Base-by-base conservation (phyloP, 2,113 vertebrate species). In the Numenius arquata region DNA sequence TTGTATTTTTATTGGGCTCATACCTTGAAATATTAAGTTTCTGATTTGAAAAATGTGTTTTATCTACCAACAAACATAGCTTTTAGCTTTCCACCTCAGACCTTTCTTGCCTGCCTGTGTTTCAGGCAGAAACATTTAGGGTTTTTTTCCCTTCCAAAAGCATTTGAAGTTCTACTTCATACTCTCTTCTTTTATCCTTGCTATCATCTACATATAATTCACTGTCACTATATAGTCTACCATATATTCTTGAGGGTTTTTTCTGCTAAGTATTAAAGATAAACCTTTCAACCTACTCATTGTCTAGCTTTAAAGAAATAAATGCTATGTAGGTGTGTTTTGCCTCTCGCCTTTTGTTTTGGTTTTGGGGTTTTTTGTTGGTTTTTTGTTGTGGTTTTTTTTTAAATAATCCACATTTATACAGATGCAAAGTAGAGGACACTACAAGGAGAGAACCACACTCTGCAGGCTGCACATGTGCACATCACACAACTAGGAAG, bases 21-120 rank as follows among this genome's bases (percentile, higher is more conserved):
- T 86, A 88, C 40, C 68, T 81, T 75, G 55, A 90, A 96, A 50
- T 62, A 61, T 8, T 56, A 62, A 48, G 43, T 91, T 96, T 94
- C 87, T 85, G 71, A 67, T 82, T 21, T 82, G 58, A 93, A 92
- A 94, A 94, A 77, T 48, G 27, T 87, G 22, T 91, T 79, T 93
- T 53, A 85, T 85, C 80, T 93, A 48, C 73, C 92, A 90, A 83
- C 29, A 70, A 75, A 91, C 65, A 59, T 6, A 93, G 73, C 72
- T 95, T 92, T 93, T 65, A 95, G 79, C 85, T 94, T 96, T 82
- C 79, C 27, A 92, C 68, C 77, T 95, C 91, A 93, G 84, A 91
- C 91, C 56, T 73, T 89, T 83, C 58, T 88, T 73, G 43, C 29
- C 85, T 71, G 61, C 52, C 79, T 61, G 40, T 4, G 0, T 36